Base-by-base conservation (phyloP, 2,113 vertebrate species). In the Chlorodrepanis virens region DNA sequence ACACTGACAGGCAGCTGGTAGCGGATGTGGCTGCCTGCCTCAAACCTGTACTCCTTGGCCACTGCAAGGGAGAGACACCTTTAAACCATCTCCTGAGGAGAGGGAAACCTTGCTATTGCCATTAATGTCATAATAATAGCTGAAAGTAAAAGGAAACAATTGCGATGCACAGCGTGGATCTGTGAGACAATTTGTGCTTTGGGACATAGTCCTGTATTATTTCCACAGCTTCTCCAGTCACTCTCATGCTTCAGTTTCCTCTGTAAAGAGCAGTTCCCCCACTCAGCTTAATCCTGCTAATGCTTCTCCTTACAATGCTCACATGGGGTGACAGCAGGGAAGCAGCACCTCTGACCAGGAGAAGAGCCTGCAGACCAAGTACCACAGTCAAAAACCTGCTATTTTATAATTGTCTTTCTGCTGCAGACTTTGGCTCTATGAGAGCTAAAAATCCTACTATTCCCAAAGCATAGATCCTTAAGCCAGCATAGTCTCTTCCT, bases 11-110 rank as follows among this genome's bases (percentile, higher is more conserved):
- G 94, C 53, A 99, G 91, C 98, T 98, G 98, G 91, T 98, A 99
- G 37, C 97, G 98, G 42, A 98, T 90, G 37, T 98, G 97, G 76
- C 98, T 98, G 77, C 98, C 98, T 5, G 98, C 97, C 71, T 98
- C 98, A 72, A 99, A 99, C 19, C 96, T 98, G 76, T 98, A 98
- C 82, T 99, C 98, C 22, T 97, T 97, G 75, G 97, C 98, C 96
- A 97, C 99, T 99, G 83, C 91, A 94, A 95, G 87, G 35, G 65
- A 89, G 9, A 40, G 52, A 89, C 53, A 91, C 35, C 52, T 56
- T 56, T 49, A 39, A 64, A 11, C 4, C 33, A 9, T 25, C 79
- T 50, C 22, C 5, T 6, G 31, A 50, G 20, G 20, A 94, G 28
- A 61, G 7, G 35, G 9, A 39, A 47, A 25, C 15, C 9, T 10